A percentile compares a stretch with the other conserved stretches of the same genome.
These are phyloP conservation scores for Venustoraphidia nigricollis DNA, from an alignment of 2,888 invertebrate species.

Conservation along the genomic window DNA sequence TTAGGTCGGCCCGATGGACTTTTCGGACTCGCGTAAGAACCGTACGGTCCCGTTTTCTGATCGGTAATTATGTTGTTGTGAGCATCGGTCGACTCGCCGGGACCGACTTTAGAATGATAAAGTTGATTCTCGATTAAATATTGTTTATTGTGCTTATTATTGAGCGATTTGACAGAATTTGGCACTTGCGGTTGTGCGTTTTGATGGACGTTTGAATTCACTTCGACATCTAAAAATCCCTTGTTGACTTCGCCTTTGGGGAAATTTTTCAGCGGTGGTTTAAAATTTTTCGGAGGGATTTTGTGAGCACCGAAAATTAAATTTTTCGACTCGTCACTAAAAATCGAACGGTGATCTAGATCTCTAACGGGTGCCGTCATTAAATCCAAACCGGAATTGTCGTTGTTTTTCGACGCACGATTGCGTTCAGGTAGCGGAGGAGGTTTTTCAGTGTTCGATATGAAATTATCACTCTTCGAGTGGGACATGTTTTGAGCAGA, in stretches of 20 bases:
- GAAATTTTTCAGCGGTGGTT: background rate
- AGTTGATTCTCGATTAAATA: conserved; percentile 3
- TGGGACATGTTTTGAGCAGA: conserved; percentile 15
- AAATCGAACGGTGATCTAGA: conserved; percentile 4
- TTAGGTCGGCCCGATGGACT: background rate
- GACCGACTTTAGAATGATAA: background rate
- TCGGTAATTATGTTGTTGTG: background rate
- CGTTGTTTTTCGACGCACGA: conserved; percentile 20
- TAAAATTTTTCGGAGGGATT: conserved; percentile 1
- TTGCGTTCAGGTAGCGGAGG: conserved; percentile 39
- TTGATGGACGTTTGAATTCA: background rate
- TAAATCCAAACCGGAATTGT: conserved; percentile 4
- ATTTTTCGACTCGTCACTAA: background rate
- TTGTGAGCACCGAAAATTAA: background rate
- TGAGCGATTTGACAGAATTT: too few species aligned
- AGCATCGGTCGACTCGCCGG: background rate
- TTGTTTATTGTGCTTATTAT: background rate
- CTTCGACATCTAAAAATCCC: background rate
- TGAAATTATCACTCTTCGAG: conserved; percentile 13
- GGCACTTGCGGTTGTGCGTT: background rate
- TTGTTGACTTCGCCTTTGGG: background rate
- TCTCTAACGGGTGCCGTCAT: conserved; percentile 8
- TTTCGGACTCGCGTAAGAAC: background rate
- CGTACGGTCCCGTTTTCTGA: background rate
- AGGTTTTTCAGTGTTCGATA: conserved; percentile 18